Evolutionary conservation across 2,113 vertebrate genomes (phyloP).

Genomic region (Chloebia gouldiae): DNA sequence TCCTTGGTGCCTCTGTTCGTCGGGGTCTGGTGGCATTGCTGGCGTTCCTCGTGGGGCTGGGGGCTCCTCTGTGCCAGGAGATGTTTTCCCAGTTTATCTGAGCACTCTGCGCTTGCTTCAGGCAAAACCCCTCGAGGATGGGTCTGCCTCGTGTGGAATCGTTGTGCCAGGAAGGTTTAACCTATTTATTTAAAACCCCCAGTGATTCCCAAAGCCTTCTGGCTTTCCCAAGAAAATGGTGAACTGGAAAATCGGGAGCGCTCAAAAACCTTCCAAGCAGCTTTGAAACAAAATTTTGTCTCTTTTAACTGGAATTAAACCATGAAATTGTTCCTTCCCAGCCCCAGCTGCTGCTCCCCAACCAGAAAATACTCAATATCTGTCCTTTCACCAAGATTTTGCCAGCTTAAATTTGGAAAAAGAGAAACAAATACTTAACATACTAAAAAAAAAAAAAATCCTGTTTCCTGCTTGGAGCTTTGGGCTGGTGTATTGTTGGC

Average conservation of each 20-base stretch:
- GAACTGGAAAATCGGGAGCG: background rate
- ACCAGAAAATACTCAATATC: background rate
- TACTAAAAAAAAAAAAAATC: background rate
- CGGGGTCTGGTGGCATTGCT: background rate
- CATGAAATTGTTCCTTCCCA: background rate
- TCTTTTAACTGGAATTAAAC: background rate
- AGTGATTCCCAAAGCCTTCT: background rate
- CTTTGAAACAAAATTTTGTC: background rate
- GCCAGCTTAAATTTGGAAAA: background rate
- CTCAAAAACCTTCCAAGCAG: background rate
- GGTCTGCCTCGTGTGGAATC: background rate
- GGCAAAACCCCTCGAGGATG: background rate
- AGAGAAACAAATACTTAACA: background rate
- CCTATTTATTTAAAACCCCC: background rate
- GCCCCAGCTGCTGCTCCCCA: background rate
- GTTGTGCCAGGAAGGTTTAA: background rate
- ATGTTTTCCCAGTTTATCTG: fast-evolving
- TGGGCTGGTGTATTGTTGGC: background rate
- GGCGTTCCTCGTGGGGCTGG: background rate
- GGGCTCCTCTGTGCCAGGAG: background rate
- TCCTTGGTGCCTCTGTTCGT: fast-evolving
- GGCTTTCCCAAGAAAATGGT: background rate
- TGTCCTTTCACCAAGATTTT: background rate
- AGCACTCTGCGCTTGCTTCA: fast-evolving
- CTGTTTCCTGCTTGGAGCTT: background rate